Evolutionary conservation across 2,797 vertebrate genomes (phyloP).

Genomic region (Hippoglossus hippoglossus): DNA sequence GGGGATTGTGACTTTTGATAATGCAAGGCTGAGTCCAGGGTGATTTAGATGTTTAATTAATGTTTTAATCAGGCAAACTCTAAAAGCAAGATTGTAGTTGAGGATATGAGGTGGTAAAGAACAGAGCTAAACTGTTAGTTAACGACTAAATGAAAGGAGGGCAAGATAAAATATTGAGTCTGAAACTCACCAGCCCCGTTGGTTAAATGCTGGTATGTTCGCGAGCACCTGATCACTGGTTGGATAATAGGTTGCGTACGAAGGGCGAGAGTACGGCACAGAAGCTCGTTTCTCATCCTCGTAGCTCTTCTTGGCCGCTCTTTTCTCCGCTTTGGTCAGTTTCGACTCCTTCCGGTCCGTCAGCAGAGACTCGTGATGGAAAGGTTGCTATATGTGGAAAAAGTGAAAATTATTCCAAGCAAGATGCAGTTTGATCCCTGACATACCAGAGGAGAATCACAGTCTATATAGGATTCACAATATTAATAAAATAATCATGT

Average conservation of each 20-base stretch:
- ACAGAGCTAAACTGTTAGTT: neutral
- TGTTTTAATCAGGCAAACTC: neutral
- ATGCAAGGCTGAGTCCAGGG: neutral
- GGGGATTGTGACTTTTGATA: neutral
- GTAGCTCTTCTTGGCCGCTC: slow-evolving; percentile 98
- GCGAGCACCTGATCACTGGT: slow-evolving; percentile 91
- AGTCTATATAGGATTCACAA: neutral
- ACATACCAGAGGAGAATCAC: neutral
- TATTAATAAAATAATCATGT: neutral
- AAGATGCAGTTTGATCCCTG: neutral
- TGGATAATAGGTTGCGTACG: slow-evolving; percentile 98
- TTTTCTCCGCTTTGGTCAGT: slow-evolving; percentile 98
- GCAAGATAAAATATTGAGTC: neutral
- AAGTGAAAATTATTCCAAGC: neutral
- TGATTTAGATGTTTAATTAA: neutral
- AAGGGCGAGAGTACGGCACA: slow-evolving; percentile 95
- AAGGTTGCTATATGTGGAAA: slow-evolving; percentile 87
- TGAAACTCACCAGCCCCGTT: slow-evolving; percentile 88
- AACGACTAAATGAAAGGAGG: neutral
- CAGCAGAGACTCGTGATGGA: slow-evolving; percentile 96
- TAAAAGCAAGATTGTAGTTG: neutral
- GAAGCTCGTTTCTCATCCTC: slow-evolving; percentile 98
- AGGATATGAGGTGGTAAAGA: neutral
- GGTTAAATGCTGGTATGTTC: slow-evolving; percentile 95
- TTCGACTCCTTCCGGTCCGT: slow-evolving; percentile 98